Evolutionary conservation across 2,113 vertebrate genomes (phyloP), one percentile per base, ranked within the genome.

Genomic region (Chaenocephalus aceratus): DNA sequence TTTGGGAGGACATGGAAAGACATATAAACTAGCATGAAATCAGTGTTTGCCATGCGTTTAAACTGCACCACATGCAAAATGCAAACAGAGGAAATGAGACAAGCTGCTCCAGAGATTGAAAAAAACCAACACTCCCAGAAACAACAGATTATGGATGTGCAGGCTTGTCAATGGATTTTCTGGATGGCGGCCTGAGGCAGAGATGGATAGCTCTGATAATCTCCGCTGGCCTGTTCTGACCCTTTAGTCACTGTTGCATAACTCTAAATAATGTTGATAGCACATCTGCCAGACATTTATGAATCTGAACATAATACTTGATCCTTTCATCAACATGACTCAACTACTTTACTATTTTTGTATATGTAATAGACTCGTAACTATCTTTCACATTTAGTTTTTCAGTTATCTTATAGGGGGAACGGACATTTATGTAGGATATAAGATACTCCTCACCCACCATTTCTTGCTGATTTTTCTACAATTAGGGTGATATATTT

Each of bases 191-290:
- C 75, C 84, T 64, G 80, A 76, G 78, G 83, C 54, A 45, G 66
- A 67, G 76, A 91, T 63, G 60, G 86, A 89, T 86, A 80, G 78
- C 78, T 73, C 76, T 62, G 86, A 88, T 92, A 91, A 93, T 92
- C 87, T 85, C 70, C 52, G 66, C 81, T 61, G 34, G 73, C 68
- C 53, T 56, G 48, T 72, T 63, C 73, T 77, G 64, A 86, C 84
- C 79, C 76, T 87, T 87, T 84, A 84, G 81, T 54, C 65, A 75
- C 52, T 77, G 74, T 89, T 90, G 77, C 84, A 56, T 90, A 91
- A 90, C 84, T 70, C 68, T 61, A 68, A 86, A 91, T 86, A 82
- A 84, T 53, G 74, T 62, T 78, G 70, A 80, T 57, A 75, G 76
- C 46, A 84, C 82, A 88, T 89, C 81, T 88, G 79, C 66, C 80